Evolutionary conservation across 2,888 invertebrate species (phyloP).

Genomic region (Aphidius colemani): DNA sequence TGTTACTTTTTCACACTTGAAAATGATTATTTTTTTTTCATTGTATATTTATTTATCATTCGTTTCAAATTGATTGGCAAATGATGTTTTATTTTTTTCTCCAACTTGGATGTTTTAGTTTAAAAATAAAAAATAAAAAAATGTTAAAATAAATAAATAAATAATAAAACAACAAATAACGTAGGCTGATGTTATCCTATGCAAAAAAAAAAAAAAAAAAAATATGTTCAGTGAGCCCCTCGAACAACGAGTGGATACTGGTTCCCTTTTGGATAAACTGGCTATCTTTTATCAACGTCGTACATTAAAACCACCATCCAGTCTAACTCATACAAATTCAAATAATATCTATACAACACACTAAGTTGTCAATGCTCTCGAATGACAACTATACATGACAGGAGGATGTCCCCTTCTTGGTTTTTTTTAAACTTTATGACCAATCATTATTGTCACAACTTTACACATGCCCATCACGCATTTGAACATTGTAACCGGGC

Average conservation of each 20-base stretch:
- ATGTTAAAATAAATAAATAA: no score
- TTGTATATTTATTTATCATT: no score
- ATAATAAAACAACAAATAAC: no score
- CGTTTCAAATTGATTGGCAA: no score
- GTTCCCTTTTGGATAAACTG: slow-evolving; percentile 48
- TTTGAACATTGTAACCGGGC: neutral
- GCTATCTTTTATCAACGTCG: slow-evolving; percentile 59
- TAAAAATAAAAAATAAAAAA: no score
- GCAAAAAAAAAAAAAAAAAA: no score
- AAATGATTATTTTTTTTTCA: neutral
- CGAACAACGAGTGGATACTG: slow-evolving; percentile 52
- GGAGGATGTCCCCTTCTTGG: slow-evolving; percentile 20
- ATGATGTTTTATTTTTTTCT: no score
- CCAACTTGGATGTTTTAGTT: no score
- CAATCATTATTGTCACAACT: no score
- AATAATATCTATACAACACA: slow-evolving; percentile 36
- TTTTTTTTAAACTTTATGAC: neutral
- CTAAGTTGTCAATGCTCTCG: slow-evolving; percentile 27
- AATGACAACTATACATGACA: neutral
- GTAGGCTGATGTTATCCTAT: no score
- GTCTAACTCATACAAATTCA: slow-evolving; percentile 53
- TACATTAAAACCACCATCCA: slow-evolving; percentile 43
- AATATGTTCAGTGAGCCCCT: slow-evolving; percentile 39
- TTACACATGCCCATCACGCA: neutral
- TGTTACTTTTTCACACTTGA: neutral